Base-by-base conservation (phyloP, 2,888 invertebrate species). In the Catotricha subobsoleta region DNA sequence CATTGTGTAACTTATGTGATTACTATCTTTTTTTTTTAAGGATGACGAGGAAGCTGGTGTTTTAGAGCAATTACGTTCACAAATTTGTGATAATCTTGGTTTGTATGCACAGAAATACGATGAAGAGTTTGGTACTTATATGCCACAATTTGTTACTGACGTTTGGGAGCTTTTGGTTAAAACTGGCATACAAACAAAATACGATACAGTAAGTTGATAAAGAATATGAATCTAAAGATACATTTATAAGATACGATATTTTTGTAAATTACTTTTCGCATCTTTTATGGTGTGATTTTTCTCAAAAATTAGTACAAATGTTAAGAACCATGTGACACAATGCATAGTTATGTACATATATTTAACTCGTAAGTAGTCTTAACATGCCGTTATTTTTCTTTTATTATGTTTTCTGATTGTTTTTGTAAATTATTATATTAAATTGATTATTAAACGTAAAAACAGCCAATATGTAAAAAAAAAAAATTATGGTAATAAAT, bases 51-150 rank as follows among this genome's bases (percentile, higher is more conserved):
- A 83, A 51, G 77, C 90, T 0, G 90, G 92, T 1, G 68, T 91
- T 2, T 65, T 94, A 54, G 94, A 95, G 57, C 82, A 88, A 53
- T 67, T 95, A 1, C 83, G 91, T 48, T 86, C 92, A 0, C 94
- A 95, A 66, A 82, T 98, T 28, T 98, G 97, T 62, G 92, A 95
- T 58, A 94, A 94, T 56, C 77, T 94, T 10, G 75, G 81, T 0
- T 67, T 99, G 42, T 99, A 95, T 62, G 94, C 97, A 0, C 84
- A 91, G 53, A 94, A 95, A 57, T 99, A 98, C 54, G 92, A 94
- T 55, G 97, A 98, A 60, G 98, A 98, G 58, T 97, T 98, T 60
- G 74, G 76, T 10, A 77, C 80, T 1, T 90, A 81, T 61, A 75
- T 97, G 49, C 81, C 84, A 1, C 73, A 72, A 43, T 97, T 98